Conservation (phyloP, 1,140 invertebrate genomes). For the Phymorhynchus buccinoides region DNA sequence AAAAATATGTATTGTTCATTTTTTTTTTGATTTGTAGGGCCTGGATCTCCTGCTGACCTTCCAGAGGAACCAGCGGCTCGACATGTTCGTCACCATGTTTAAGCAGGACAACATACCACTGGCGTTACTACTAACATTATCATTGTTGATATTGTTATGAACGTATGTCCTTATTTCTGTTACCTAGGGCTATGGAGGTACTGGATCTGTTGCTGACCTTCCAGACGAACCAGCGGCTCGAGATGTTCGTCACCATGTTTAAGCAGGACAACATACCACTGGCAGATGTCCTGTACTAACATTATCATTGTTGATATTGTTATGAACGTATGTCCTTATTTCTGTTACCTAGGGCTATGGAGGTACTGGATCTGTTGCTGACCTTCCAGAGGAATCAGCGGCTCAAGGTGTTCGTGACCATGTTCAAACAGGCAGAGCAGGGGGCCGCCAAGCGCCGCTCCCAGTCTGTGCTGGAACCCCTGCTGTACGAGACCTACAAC, state of each 20-base stretch:
- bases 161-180: neutral
- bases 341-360: constrained; percentile 64
- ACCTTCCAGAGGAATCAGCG: constrained; percentile 71
- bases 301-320: too few relatives aligned
- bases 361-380: constrained; percentile 70
- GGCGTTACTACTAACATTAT: too few relatives aligned
- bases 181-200: too few relatives aligned
- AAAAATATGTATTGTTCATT: too few relatives aligned
- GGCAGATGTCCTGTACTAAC: too few relatives aligned
- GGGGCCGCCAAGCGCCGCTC: constrained; percentile 57
- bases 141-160: too few relatives aligned
- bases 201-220: constrained; percentile 65
- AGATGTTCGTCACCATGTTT: neutral
- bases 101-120: constrained; percentile 47
- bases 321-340: too few relatives aligned
- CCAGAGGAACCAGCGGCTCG: constrained; percentile 70
- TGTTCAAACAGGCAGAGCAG: constrained; percentile 68
- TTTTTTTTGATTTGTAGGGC: too few relatives aligned
- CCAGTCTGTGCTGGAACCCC: constrained; percentile 56
- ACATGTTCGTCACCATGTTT: constrained; percentile 70
- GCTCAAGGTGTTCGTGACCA: constrained; percentile 70
- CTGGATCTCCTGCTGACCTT: constrained; percentile 71
- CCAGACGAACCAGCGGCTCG: neutral
- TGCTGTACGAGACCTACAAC: constrained; percentile 64
- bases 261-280: too few relatives aligned